Base-by-base conservation (phyloP, 2,113 vertebrate species). In the Eretmochelys imbricata region DNA sequence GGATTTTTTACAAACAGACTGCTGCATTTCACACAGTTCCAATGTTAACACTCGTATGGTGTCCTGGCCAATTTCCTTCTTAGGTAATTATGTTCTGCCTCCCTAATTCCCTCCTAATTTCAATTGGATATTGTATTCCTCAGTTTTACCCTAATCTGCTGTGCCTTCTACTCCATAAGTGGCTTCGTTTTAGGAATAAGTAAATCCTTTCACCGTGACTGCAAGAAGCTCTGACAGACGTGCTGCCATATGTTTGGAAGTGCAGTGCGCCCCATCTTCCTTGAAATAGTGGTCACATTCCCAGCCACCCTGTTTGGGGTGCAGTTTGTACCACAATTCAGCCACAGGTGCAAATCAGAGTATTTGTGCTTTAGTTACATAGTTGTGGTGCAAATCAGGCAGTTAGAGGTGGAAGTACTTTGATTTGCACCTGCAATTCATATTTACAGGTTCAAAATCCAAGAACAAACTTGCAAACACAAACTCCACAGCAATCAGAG, bases 311-410 rank as follows among this genome's bases (percentile, higher is more conserved):
- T 51, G 27, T 10, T 4, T 59, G 13, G 3, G 4, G 1, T 1
- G 1, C 48, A 1, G 14, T 0, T 4, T 24, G 42, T 76, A 76
- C 24, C 72, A 76, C 72, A 76, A 76, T 22, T 46, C 42, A 46
- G 42, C 17, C 35, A 0, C 3, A 20, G 38, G 2, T 1, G 5
- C 85, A 82, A 69, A 46, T 3, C 75, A 6, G 31, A 19, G 1
- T 2, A 10, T 12, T 62, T 10, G 69, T 3, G 29, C 1, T 5
- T 9, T 35, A 20, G 2, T 0, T 10, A 4, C 54, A 7, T 0
- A 3, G 53, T 89, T 83, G 79, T 24, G 31, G 2, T 49, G 6
- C 2, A 31, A 55, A 76, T 81, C 2, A 90, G 9, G 0, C 83
- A 81, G n/a, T 46, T 57, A 50, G 65, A 69, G 55, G 72, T 10